A percentile compares a stretch with the other conserved stretches of the same genome.
Conservation (phyloP, 2,888 invertebrate species). For the Eutolmus rufibarbis region DNA sequence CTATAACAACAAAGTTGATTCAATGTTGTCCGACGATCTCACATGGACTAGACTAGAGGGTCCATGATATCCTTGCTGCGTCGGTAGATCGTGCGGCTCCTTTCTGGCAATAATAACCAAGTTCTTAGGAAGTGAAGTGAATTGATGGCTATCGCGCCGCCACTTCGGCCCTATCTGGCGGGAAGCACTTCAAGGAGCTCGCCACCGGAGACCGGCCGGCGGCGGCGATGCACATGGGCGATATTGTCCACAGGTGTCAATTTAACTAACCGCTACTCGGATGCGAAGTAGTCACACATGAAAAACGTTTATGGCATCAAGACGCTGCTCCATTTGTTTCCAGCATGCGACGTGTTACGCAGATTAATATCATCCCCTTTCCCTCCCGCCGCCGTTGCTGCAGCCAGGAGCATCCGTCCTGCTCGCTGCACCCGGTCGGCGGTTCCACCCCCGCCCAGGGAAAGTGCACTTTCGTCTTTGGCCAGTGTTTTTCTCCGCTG, state of each 20-base stretch:
- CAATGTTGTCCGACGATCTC: too few relatives aligned
- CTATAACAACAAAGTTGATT: too few relatives aligned
- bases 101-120: not conserved
- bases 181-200: not conserved
- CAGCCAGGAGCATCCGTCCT: not conserved
- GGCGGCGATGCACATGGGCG: not conserved
- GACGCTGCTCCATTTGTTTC: not conserved
- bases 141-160: not conserved
- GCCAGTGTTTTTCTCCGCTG: not conserved
- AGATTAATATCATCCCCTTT: not conserved
- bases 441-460: not conserved
- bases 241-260: not conserved
- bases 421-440: not conserved
- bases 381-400: not conserved
- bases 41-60: not conserved
- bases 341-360: not conserved
- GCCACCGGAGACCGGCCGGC: not conserved
- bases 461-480: conserved; percentile 1
- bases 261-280: not conserved
- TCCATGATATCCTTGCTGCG: not conserved
- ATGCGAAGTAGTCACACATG: not conserved
- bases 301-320: not conserved
- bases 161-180: not conserved
- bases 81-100: not conserved
- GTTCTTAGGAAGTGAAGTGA: not conserved